Percentiles rank a stretch among this genome's conserved stretches.
These are phyloP conservation scores for Dioctria rufipes DNA, from an alignment of 2,888 invertebrate genomes.

Conservation along the genomic window DNA sequence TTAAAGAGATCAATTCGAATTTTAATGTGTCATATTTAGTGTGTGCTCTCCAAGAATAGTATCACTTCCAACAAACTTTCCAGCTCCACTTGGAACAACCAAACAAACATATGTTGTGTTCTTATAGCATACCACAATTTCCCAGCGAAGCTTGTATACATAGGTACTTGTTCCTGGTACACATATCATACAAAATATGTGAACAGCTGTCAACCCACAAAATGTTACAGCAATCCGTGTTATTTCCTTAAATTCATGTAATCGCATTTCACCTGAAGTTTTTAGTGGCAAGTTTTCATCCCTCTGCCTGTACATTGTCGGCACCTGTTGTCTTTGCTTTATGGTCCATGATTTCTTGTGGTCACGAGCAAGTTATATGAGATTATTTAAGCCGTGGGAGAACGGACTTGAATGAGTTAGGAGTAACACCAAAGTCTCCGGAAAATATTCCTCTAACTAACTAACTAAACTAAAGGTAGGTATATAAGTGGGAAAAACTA, in stretches of 20 bases:
- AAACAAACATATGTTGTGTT: too few relatives aligned
- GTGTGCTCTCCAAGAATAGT: too few relatives aligned
- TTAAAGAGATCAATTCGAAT: too few relatives aligned
- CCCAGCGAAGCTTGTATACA: background rate
- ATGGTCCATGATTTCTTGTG: slow-evolving; percentile 28
- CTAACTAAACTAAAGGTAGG: too few relatives aligned
- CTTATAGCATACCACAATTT: too few relatives aligned
- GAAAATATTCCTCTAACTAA: slow-evolving; percentile 21
- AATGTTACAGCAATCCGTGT: background rate
- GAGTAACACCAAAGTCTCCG: background rate
- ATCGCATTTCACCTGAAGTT: slow-evolving; percentile 29
- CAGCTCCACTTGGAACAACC: too few relatives aligned
- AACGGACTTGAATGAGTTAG: background rate
- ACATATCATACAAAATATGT: too few relatives aligned
- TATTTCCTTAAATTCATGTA: slow-evolving; percentile 31
- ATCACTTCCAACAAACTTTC: too few relatives aligned
- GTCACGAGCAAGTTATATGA: slow-evolving; percentile 2
- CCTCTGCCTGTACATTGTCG: slow-evolving; percentile 17
- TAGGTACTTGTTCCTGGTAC: background rate
- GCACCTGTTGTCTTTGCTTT: slow-evolving; percentile 48
- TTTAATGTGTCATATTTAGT: too few relatives aligned
- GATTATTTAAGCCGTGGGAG: background rate
- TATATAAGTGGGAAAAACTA: too few relatives aligned
- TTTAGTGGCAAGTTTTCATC: background rate
- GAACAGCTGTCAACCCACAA: too few relatives aligned